Evolutionary conservation across 2,797 vertebrate genomes (phyloP), one percentile per base, ranked within the genome.

Genomic region (Tadarida brasiliensis): DNA sequence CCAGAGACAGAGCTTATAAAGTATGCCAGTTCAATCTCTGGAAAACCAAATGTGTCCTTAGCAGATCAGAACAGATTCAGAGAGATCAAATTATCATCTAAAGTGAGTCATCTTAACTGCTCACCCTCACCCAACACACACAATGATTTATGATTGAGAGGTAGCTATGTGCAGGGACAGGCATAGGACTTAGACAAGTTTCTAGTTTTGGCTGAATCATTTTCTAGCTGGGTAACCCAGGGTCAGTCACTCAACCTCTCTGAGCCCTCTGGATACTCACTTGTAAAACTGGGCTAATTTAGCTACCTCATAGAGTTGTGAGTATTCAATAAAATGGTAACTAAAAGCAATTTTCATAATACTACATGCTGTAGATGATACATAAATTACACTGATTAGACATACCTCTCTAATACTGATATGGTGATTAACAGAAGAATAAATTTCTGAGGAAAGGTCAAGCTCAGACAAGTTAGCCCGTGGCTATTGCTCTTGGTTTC

Each of bases 381-480:
- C 28, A 28, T 49, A 59, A 68, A 33, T 71, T 47, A 65, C 2
- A 35, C 39, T 67, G 47, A 87, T 39, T 61, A 90, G 47, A 49
- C 14, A 39, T 28, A 28, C 2, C 6, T 49, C 47, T 19, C 17
- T 4, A 54, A n/a, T 30, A 35, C 11, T 35, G 20, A 57, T 22
- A 44, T 1, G 11, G 24, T 67, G 51, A 87, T 30, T 70, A 73
- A 63, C 12, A 77, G 61, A 76, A 20, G 76, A 92, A 74, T 28
- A 54, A 9, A 33, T 57, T 92, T 74, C 30, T 70, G n/a, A 87
- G 73, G 84, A 86, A 87, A 90, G 33, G 14, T 65, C 67, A 93
- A 54, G 15, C 4, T 80, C 20, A 85, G 71, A 19, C 5, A 94
- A 85, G 26, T 51, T 89, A 73, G 26, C 51, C 91, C 74, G 81